Conservation (phyloP, 2,888 invertebrate genomes). For the Yponomeuta cagnagella region DNA sequence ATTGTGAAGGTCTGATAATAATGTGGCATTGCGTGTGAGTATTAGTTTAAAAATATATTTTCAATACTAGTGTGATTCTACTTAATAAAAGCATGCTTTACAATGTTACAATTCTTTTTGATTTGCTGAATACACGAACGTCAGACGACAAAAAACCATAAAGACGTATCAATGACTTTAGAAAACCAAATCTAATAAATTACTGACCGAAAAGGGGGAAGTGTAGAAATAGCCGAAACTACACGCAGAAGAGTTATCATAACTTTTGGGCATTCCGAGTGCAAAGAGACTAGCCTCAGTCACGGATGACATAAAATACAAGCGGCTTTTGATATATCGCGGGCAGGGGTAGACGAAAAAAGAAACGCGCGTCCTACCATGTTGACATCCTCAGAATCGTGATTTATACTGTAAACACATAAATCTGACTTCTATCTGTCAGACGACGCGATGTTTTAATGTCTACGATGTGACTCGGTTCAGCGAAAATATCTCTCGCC, state of each 20-base stretch:
- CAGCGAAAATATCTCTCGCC: conserved; percentile 9
- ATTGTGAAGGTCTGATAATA: background rate
- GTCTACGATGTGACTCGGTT: conserved; percentile 3
- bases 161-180: background rate
- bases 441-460: conserved; percentile 24
- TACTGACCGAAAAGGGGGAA: background rate
- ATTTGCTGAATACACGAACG: too few species aligned
- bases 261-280: background rate
- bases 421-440: conserved; percentile 75
- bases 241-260: background rate
- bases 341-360: conserved; percentile 54
- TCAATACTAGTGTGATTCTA: too few species aligned
- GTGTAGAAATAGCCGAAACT: background rate
- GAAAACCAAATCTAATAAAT: background rate
- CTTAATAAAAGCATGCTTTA: too few species aligned
- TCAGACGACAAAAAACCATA: too few species aligned
- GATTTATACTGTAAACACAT: conserved; percentile 77
- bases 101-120: too few species aligned
- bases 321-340: conserved; percentile 53
- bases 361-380: conserved; percentile 38
- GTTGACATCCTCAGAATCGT: conserved; percentile 48
- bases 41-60: too few species aligned
- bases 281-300: conserved; percentile 28
- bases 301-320: conserved; percentile 52
- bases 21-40: too few species aligned